Conservation (phyloP, 2,113 vertebrate species). For the Paradoxurus hermaphroditus region DNA sequence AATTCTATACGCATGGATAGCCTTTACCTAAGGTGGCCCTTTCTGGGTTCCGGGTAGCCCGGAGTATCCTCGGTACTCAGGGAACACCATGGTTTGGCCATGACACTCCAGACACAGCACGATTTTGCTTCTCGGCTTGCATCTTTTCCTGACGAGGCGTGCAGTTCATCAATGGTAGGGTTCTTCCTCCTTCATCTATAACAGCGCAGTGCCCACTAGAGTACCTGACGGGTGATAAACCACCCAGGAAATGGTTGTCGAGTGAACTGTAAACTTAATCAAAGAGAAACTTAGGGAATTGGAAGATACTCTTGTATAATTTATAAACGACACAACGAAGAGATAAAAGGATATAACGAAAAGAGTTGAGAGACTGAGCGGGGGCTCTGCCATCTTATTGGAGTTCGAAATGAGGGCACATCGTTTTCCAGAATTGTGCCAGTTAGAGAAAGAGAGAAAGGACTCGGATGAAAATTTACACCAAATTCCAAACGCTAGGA, state of each 20-base stretch:
- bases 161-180: not conserved
- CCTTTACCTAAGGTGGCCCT: not conserved
- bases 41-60: not conserved
- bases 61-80: not conserved
- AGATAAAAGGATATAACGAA: not conserved
- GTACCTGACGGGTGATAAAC: not conserved
- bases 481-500: not conserved
- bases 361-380: not conserved
- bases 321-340: not conserved
- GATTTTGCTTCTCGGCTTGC: not conserved
- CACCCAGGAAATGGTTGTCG: not conserved
- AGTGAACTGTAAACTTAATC: not conserved
- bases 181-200: not conserved
- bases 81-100: not conserved
- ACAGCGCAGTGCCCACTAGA: not conserved
- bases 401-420: not conserved
- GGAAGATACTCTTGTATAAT: not conserved
- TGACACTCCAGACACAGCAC: not conserved
- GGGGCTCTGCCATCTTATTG: not conserved
- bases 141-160: not conserved
- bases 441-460: not conserved
- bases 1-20: not conserved
- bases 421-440: not conserved
- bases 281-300: constrained; percentile 26
- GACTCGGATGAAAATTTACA: not conserved